Base-by-base conservation (phyloP, 2,888 invertebrate genomes). In the Leptinotarsa rubiginosa region DNA sequence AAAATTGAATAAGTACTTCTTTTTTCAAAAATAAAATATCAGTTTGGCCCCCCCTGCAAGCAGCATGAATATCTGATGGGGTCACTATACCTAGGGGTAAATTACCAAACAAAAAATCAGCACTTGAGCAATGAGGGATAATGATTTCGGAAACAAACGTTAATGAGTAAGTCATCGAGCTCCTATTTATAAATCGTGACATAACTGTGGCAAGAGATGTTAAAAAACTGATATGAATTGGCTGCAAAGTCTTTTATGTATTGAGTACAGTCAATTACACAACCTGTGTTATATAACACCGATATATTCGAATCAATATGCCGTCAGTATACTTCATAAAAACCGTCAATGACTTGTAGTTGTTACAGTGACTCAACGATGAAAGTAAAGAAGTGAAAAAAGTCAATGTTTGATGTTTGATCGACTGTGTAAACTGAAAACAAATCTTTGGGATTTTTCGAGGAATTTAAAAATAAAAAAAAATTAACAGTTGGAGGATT, bases 221-320 rank as follows among this genome's bases (percentile, higher is more conserved):
- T 15, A 15, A 56, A 22, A 20, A 56, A 56, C 22, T 56, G 20
- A 56, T 56, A 56, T 56, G 20, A 56, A 56, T 25, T 56, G 25
- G 15, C 56, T 56, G 25, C 22, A 56, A 22, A 22, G 22, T 22
- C 56, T 56, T 56, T 22, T 15, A 56, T 22, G 18, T 56, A 25
- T 56, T 56, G 22, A 22, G 22, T 56, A 56, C 22, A 56, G 56
- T 56, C 20, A 22, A 22, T 56, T 56, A 22, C 56, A 18, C 15
- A 56, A 56, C 20, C 56, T 12, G 15, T 25, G 22, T 56, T 56
- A 56, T 56, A 25, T 56, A 56, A 56, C 56, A 13, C 20, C 56
- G 13, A 56, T 22, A 56, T 56, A 56, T 22, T 56, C 56, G 56
- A 56, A 56, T 56, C 20, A 56, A 56, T 56, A 56, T 25, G 56